These are phyloP conservation scores for Chaetoderma sp. DNA, from an alignment of 2,888 invertebrate genomes.

Conservation along the genomic window DNA sequence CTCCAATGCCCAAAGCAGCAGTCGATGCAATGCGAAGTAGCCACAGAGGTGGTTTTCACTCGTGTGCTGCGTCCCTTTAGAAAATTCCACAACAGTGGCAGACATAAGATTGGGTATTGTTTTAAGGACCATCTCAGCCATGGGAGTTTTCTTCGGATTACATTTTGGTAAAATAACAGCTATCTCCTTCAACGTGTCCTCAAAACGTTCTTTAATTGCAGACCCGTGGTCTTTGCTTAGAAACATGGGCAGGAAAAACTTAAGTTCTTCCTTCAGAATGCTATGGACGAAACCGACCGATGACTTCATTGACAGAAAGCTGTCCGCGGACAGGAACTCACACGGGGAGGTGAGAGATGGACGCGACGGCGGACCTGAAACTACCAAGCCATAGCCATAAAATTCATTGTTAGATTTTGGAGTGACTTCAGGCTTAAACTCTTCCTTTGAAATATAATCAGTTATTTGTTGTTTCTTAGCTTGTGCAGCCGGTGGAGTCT, in stretches of 20 bases:
- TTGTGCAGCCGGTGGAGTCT: too few species aligned
- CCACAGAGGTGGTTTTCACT: slow-evolving; percentile 59
- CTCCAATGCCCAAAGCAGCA: slow-evolving; percentile 57
- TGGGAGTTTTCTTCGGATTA: slow-evolving; percentile 44
- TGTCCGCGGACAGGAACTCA: slow-evolving; percentile 51
- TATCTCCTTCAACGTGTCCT: slow-evolving; percentile 43
- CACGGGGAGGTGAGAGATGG: slow-evolving; percentile 57
- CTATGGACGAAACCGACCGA: slow-evolving; percentile 52
- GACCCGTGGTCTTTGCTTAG: slow-evolving; percentile 51
- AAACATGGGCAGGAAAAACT: slow-evolving; percentile 54
- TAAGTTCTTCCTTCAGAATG: slow-evolving; percentile 55
- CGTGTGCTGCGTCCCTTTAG: slow-evolving; percentile 60
- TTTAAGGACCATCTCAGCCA: slow-evolving; percentile 52
- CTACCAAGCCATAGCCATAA: slow-evolving; percentile 54
- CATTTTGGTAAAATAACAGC: slow-evolving; percentile 49
- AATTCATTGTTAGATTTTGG: slow-evolving; percentile 47
- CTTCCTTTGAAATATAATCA: slow-evolving; percentile 56
- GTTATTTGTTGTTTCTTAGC: slow-evolving; percentile 38
- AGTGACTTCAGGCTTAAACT: slow-evolving; percentile 35
- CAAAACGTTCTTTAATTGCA: slow-evolving; percentile 47
- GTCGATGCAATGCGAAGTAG: slow-evolving; percentile 55
- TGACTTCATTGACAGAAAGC: slow-evolving; percentile 52
- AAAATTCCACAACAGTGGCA: slow-evolving; percentile 59
- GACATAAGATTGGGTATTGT: slow-evolving; percentile 59
- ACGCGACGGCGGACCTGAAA: slow-evolving; percentile 50